Base-by-base conservation (phyloP, 1,140 invertebrate species). In the Ctenoplectra terminalis region DNA sequence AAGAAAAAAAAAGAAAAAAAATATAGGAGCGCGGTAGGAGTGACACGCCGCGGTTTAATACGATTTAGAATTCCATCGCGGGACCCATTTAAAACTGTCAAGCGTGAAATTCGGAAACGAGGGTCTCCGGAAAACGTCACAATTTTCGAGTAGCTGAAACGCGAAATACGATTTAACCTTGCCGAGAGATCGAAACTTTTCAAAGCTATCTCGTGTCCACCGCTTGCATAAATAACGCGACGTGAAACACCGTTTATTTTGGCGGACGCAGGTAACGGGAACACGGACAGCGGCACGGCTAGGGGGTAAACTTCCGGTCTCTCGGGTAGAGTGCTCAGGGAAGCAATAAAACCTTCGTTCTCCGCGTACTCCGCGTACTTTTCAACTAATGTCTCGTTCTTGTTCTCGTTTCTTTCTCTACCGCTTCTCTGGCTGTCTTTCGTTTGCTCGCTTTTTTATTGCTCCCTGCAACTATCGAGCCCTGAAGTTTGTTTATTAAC, bases 201-300 rank as follows among this genome's bases (percentile, higher is more conserved):
- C 71, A 37, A 73, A 81, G 70, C 77, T 80, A 83, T 81, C 77
- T 58, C 63, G 69, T 78, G 82, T 81, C 52, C 80, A 43, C 26
- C 69, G 31, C 54, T 85, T 85, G 80, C 81, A 76, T 84, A 84
- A 84, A 82, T 82, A 84, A 84, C 79, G 79, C 31, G 61, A 71
- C 79, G 70, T 34, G 79, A 75, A 76, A 82, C 79, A 82, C 73
- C 72, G 79, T 84, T 84, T 84, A 82, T 76, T 84, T 72, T 70
- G 72, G 48, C 34, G 69, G 29, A 31, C 40, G 63, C 34, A 3
- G 60, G 63, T n/a, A 37, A 54, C 40, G 20, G 69, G 48, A 13
- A 29, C n/a, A 43, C 17, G 61, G 64, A 23, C 20, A 26, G 17
- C 43, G n/a, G 4, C 17, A 46, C 31, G 56, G 26, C 40, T 5